Base-by-base conservation (phyloP, 2,888 invertebrate species). In the Eurytoma californica region DNA sequence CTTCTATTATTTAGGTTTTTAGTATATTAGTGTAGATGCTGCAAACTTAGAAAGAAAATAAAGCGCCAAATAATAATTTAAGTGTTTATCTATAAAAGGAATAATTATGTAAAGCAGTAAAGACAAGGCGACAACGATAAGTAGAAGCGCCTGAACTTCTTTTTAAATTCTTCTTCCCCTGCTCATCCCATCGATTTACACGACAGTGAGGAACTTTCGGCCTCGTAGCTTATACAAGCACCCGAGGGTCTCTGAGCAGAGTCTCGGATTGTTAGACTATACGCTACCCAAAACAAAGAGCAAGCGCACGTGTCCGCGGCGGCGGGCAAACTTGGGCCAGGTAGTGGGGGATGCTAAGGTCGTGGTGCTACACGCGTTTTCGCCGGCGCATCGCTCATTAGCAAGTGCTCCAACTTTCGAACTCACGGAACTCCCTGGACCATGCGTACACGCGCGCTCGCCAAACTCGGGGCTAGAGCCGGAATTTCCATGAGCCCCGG, bases 361-460 rank as follows among this genome's bases (percentile, higher is more conserved):
- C 24, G 55, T 18, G 18, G 18, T 47, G 47, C 63, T n/a, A 4
- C 72, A n/a, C 72, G 69, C 69, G 55, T 79, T 82, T 82, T 72
- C 83, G 82, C 82, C 84, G 83, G 83, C 83, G 84, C 85, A 85
- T 85, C 85, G 85, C 87, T 88, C 87, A 87, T 88, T 89, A 88
- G 87, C 87, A 86, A 87, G 84, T 85, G 86, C 86, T 84, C 82
- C 82, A 87, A 88, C 86, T 88, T 88, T 85, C 83, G 72, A 67
- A 72, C 72, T 78, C 72, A 68, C 20, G 53, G 60, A 75, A 77
- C 58, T 66, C 69, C 14, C 2, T 5, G 16, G 2, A 9, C 30
- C n/a, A 13, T 30, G 60, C 67, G 24, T 20, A 24, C 51, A 5
- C 55, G 18, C 63, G 18, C 61, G 14, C 68, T 68, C 53, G 60